Evolutionary conservation across 2,113 vertebrate species (phyloP), one percentile per base, ranked within the genome.

Genomic region (Romanogobio albipinnatus): DNA sequence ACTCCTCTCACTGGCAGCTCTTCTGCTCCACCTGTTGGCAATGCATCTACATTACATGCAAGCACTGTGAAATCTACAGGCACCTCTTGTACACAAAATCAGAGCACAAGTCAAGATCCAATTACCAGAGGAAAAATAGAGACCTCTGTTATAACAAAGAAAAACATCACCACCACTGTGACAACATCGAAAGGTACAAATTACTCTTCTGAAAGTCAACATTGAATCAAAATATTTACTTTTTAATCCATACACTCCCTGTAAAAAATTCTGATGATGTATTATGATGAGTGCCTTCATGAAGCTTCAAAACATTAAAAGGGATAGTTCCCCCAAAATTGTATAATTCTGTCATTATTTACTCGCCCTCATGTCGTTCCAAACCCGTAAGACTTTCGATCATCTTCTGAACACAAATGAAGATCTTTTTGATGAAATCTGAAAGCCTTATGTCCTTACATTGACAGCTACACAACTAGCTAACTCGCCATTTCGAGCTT

Each of bases 11-110:
- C 9, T 47, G 24, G 3, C 76, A 84, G 66, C 39, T 33, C 87
- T 58, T 62, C 53, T 64, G 58, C 76, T 15, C 81, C 87, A 56
- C 61, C 85, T 84, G 82, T 62, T 88, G 87, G 76, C 83, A 83
- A 59, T 36, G 13, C 51, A 62, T 86, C 81, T 9, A 73, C 82
- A 53, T 68, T 76, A 68, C 84, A 86, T 29, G n/a, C 39, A 68
- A 61, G 49, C 2, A 4, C 19, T 33, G 56, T 62, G 22, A 47
- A 68, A 24, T 33, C 58, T 7, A 59, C 56, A 36, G 22, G 2
- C 61, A 59, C 71, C 33, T 58, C 17, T 9, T 47, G 51, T 75
- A 29, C 24, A 59, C 6, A 36, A 13, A 59, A 43, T 9, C 3
- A 39, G 59, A 80, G 39, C 62, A 73, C 49, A 64, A 39, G 14